Conservation (phyloP, 2,113 vertebrate species). For the Lipotes vexillifer region DNA sequence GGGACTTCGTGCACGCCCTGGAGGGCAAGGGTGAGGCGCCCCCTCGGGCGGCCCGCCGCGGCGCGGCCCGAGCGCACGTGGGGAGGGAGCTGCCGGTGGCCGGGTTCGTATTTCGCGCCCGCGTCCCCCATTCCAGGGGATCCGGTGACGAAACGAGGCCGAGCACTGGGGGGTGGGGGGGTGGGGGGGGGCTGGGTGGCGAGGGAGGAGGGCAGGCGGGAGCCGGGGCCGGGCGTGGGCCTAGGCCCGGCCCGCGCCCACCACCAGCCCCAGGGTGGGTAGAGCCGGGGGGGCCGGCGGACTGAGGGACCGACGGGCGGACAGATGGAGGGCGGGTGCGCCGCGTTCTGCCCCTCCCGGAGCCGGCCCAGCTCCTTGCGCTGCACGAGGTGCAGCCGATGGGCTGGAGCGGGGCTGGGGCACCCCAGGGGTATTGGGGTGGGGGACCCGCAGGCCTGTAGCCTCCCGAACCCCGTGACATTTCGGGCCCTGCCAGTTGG, state of each 20-base stretch:
- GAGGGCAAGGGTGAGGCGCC: slow-evolving; percentile 91
- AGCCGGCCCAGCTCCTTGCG: not conserved
- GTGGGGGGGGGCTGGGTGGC: slow-evolving; percentile 13
- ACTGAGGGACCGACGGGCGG: not conserved
- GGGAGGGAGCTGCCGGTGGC: slow-evolving; percentile 65
- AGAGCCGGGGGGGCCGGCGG: not conserved
- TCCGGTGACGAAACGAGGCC: slow-evolving; percentile 78
- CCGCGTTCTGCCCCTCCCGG: not conserved
- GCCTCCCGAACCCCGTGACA: not conserved
- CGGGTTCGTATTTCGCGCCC: slow-evolving; percentile 84
- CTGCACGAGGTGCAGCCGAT: not conserved
- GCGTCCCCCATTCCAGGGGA: slow-evolving; percentile 76
- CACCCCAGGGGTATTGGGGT: not conserved
- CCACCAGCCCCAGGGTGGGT: slow-evolving; percentile 12
- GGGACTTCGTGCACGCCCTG: slow-evolving; percentile 89
- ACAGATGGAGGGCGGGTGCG: not conserved
- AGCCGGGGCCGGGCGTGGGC: slow-evolving; percentile 48
- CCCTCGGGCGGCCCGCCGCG: not conserved
- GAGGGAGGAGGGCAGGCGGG: slow-evolving; percentile 35
- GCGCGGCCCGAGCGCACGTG: slow-evolving; percentile 74
- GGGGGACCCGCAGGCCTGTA: not conserved
- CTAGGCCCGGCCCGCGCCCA: slow-evolving; percentile 26
- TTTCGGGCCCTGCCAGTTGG: not conserved
- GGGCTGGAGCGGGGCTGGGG: not conserved
- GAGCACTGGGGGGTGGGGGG: slow-evolving; percentile 47